Conservation (phyloP, 2,113 vertebrate genomes). For the rabbit (Oryctolagus cuniculus) region DNA sequence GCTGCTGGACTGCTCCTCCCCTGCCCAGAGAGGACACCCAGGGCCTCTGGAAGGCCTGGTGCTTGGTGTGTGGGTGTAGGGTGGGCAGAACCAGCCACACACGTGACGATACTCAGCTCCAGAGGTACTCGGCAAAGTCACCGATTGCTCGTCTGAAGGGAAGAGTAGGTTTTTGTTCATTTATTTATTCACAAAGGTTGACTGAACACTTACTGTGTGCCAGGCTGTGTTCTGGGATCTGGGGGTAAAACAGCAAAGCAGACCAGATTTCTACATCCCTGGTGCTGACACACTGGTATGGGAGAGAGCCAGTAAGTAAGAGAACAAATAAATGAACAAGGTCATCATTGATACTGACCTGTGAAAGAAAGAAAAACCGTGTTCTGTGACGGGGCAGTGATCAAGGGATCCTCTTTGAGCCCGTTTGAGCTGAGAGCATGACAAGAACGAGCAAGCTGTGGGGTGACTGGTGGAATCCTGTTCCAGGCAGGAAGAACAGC, state of each 20-base stretch:
- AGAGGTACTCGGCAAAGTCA: neutral
- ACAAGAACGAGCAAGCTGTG: neutral
- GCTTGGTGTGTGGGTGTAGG: neutral
- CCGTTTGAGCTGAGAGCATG: neutral
- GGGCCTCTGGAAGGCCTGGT: neutral
- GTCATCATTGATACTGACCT: neutral
- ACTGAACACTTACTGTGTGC: neutral
- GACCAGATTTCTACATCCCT: neutral
- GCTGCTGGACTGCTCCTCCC: neutral
- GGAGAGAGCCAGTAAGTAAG: neutral
- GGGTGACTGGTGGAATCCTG: too few relatives aligned
- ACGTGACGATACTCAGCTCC: neutral
- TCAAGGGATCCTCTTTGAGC: neutral
- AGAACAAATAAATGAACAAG: neutral
- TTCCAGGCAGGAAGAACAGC: neutral
- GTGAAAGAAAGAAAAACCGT: neutral
- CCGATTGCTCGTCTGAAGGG: neutral
- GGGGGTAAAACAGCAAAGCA: neutral
- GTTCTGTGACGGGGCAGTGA: neutral
- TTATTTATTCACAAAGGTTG: neutral
- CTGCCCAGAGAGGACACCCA: fast-evolving
- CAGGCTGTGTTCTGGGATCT: neutral
- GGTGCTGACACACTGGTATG: neutral
- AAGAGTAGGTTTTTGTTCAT: neutral
- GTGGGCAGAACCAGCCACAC: neutral